phyloP scores from a whole-genome alignment of 2,797 vertebrate species.

The Tolypeutes matacus region DNA sequence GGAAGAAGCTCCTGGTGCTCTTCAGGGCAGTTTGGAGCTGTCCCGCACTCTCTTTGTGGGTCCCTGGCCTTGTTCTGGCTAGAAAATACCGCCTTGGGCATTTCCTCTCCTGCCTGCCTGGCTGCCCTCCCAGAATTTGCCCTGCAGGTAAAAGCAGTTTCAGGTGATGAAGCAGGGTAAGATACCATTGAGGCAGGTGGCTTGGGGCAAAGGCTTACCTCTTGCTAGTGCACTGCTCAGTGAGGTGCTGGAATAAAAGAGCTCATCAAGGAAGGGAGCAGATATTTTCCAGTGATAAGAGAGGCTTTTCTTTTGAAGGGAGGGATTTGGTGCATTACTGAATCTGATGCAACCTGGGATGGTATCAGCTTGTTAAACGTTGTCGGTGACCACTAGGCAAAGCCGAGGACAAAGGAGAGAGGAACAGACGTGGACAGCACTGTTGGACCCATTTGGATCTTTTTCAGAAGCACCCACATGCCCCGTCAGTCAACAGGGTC shows the following conservation, averaged over 20 bases:
- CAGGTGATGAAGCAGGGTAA: no score
- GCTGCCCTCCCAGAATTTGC: no score
- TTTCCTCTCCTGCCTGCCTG: no score
- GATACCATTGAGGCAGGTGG: no score
- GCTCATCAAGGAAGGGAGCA: not conserved
- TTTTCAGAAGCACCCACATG: not conserved
- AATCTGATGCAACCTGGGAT: not conserved
- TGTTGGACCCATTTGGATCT: not conserved
- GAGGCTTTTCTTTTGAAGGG: not conserved
- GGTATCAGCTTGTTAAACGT: not conserved
- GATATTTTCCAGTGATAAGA: constrained; percentile 13
- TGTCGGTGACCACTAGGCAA: not conserved
- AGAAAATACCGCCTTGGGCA: no score
- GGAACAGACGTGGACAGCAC: not conserved
- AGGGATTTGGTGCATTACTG: not conserved
- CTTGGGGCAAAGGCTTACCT: not conserved
- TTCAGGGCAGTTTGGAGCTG: no score
- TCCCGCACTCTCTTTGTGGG: no score
- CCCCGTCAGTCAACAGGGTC: not conserved
- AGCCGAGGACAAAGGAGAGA: not conserved
- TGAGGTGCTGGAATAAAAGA: not conserved
- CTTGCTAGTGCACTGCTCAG: not conserved
- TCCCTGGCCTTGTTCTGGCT: no score
- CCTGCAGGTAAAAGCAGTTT: no score
- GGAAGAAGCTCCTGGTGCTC: no score